Conservation (phyloP, 2,797 vertebrate genomes). For the Lophius americanus region DNA sequence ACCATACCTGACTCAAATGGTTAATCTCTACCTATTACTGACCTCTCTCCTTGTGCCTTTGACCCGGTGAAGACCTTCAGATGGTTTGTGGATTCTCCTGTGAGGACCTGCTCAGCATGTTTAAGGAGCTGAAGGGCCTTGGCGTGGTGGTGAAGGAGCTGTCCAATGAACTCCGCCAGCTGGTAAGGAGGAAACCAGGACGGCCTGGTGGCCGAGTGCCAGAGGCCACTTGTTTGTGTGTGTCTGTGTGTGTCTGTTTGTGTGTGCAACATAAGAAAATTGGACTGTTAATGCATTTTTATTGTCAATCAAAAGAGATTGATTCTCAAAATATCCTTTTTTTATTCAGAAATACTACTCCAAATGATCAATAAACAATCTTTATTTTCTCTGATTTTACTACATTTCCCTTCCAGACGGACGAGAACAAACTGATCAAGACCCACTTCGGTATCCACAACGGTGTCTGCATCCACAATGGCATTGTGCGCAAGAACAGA, state of each 20-base stretch:
- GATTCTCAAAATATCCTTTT: too few relatives aligned
- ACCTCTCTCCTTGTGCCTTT: slow-evolving; percentile 13
- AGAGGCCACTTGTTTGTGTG: not conserved
- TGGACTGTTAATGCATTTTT: not conserved
- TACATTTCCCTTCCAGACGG: slow-evolving; percentile 76
- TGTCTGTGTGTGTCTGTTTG: not conserved
- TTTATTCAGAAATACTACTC: too few relatives aligned
- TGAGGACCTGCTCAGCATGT: slow-evolving; percentile 93
- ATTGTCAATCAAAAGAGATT: not conserved
- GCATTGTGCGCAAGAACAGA: slow-evolving; percentile 88
- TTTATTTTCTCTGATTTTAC: not conserved
- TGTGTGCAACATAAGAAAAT: not conserved
- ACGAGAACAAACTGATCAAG: slow-evolving; percentile 87
- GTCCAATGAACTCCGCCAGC: slow-evolving; percentile 89
- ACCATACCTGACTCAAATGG: not conserved
- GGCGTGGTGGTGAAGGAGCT: slow-evolving; percentile 92
- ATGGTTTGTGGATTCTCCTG: slow-evolving; percentile 97
- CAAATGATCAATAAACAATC: too few relatives aligned
- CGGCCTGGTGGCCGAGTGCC: slow-evolving; percentile 3
- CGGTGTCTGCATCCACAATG: slow-evolving; percentile 92
- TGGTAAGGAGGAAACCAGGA: slow-evolving; percentile 81
- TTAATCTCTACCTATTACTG: not conserved
- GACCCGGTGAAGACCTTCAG: slow-evolving; percentile 83
- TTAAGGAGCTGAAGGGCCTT: slow-evolving; percentile 91
- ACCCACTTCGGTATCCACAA: slow-evolving; percentile 80